phyloP scores from a whole-genome alignment of 2,797 vertebrate species.

The Ibycter americanus region DNA sequence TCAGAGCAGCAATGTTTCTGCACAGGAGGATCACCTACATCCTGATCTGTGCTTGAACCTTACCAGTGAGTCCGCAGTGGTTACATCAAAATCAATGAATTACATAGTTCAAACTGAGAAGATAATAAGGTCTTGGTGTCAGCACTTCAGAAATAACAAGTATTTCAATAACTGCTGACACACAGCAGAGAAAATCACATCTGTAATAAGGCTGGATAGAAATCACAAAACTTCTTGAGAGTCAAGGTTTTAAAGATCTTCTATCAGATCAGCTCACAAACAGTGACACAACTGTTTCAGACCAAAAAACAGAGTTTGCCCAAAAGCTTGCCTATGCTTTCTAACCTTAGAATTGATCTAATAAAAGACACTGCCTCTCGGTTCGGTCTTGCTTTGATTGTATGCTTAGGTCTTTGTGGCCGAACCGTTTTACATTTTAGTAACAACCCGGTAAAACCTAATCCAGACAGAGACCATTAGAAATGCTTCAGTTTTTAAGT shows the following conservation, averaged over 20 bases:
- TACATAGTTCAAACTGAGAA: fast-evolving
- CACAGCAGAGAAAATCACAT: not conserved
- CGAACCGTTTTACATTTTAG: fast-evolving
- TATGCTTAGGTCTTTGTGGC: not conserved
- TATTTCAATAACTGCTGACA: not conserved
- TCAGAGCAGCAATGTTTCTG: not conserved
- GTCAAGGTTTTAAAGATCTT: not conserved
- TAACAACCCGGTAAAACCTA: not conserved
- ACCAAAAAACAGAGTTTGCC: not conserved
- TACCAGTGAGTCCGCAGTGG: not conserved
- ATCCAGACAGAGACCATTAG: not conserved
- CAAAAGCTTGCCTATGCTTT: not conserved
- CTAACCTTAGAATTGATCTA: not conserved
- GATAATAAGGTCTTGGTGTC: not conserved
- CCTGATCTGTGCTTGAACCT: not conserved
- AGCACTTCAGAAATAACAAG: not conserved
- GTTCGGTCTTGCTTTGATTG: not conserved
- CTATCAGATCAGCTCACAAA: not conserved
- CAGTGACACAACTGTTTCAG: not conserved
- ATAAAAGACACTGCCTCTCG: not conserved
- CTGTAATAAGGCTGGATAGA: not conserved
- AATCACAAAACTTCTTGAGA: not conserved
- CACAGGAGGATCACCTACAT: not conserved
- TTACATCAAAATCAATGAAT: not conserved
- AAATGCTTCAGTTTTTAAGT: not conserved